Evolutionary conservation across 2,888 invertebrate genomes (phyloP), one percentile per base, ranked within the genome.

Genomic region (Perizoma affinitatum): DNA sequence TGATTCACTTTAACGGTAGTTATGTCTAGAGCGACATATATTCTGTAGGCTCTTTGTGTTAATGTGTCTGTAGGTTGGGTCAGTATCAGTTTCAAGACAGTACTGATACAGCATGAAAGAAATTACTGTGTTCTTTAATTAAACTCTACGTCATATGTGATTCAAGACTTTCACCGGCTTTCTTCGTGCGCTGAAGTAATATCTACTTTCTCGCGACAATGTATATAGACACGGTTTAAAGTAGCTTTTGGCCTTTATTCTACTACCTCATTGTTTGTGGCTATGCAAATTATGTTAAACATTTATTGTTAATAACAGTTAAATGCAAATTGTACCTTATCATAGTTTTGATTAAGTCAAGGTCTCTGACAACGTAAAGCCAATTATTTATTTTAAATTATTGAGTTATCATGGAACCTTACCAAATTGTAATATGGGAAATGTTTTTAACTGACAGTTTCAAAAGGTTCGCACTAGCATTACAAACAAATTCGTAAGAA

Each of bases 1-100:
- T 90, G 88, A 90, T 76, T 90, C 90, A 86, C 69, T 78, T 82
- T 84, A 83, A 82, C 84, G 74, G 78, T 77, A 78, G 70, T 78
- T 76, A 72, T 72, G 70, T 69, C 68, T 65, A 41, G 76, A 75
- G 63, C 53, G 68, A 80, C 84, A 80, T 80, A 82, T 82, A 80
- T 66, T 70, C 75, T 79, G 47, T 65, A 75, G 66, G 67, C 43
- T 61, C 71, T 70, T 64, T 73, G 71, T 76, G 74, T 71, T 69
- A 71, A 71, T 69, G 67, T 72, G 77, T 80, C 73, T 82, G 64
- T 79, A 69, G 82, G 84, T 80, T 78, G 57, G 60, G 54, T 72
- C 74, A 73, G 63, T 66, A 38, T 38, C 38, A 38, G 22, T 38
- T 59, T 47, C 33, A 49, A 9, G 45, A 41, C 53, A 63, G 55